Evolutionary conservation across 2,113 vertebrate species (phyloP).

Genomic region (Barbus barbus): DNA sequence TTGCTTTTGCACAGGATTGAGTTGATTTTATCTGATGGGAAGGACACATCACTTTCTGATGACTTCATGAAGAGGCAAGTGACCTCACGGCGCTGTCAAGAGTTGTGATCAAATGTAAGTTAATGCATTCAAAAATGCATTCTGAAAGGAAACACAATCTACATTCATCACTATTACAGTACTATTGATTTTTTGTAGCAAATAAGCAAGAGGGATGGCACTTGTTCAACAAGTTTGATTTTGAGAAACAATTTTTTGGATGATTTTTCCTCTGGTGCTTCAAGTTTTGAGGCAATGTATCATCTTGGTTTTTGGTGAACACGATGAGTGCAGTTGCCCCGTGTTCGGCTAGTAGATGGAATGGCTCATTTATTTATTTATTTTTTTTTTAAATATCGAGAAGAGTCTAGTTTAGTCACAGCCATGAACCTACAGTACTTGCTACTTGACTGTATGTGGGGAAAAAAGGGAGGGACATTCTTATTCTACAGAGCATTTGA

Average conservation of each 20-base stretch:
- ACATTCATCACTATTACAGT: background rate
- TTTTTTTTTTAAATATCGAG: background rate
- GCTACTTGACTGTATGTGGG: background rate
- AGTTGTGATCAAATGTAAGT: background rate
- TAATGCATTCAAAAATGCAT: background rate
- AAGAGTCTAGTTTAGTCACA: too few relatives aligned
- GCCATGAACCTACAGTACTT: background rate
- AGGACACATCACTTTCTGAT: background rate
- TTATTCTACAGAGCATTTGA: background rate
- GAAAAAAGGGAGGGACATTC: background rate
- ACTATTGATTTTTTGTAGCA: background rate
- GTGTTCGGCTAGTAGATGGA: background rate
- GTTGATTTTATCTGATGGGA: constrained; percentile 5
- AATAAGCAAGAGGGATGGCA: background rate
- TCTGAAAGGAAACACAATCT: background rate
- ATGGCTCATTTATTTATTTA: background rate
- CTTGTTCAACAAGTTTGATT: background rate
- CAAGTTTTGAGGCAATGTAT: background rate
- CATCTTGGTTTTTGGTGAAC: background rate
- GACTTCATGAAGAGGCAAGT: background rate
- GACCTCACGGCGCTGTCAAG: background rate
- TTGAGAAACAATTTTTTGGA: background rate
- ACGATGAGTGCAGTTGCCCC: background rate
- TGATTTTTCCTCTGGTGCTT: background rate
- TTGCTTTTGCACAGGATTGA: background rate